phyloP scores from a whole-genome alignment of 53 echinoderm and acorn worm species.

The Holothuria scabra region DNA sequence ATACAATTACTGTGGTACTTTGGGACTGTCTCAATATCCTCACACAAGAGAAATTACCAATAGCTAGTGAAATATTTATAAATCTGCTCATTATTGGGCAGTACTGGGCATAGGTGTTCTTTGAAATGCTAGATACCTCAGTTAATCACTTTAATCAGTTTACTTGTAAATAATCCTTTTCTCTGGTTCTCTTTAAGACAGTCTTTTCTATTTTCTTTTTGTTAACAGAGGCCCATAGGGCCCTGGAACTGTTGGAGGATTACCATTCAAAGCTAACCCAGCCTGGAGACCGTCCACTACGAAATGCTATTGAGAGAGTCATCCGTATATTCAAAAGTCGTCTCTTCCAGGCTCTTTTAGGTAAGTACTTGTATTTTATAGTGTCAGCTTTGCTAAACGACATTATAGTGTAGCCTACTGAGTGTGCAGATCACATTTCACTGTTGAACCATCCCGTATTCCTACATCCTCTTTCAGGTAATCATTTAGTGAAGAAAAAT shows the following conservation, averaged over 20 bases:
- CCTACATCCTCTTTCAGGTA: too few species aligned
- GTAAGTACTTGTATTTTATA: slow-evolving; percentile 53
- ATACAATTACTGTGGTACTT: too few species aligned
- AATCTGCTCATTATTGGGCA: too few species aligned
- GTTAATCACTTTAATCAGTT: background rate
- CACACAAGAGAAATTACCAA: too few species aligned
- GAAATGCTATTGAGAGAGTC: slow-evolving; percentile 94
- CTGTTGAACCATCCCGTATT: too few species aligned
- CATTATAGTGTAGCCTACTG: too few species aligned
- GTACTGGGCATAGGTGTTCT: too few species aligned
- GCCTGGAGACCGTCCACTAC: slow-evolving; percentile 90
- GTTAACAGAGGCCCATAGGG: slow-evolving; percentile 90
- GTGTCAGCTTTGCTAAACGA: too few species aligned
- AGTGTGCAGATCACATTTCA: too few species aligned
- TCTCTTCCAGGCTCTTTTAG: slow-evolving; percentile 92
- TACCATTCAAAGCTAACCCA: slow-evolving; percentile 92
- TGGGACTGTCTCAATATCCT: too few species aligned
- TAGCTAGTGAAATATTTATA: too few species aligned
- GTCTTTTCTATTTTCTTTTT: slow-evolving; percentile 16
- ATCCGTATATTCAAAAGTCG: slow-evolving; percentile 97
- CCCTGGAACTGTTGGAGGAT: slow-evolving; percentile 93
- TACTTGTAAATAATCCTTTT: background rate
- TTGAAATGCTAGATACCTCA: background rate
- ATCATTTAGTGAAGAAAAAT: too few species aligned
- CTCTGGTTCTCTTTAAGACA: background rate